Conservation (phyloP, 2,113 vertebrate species). For the Theristicus caerulescens region DNA sequence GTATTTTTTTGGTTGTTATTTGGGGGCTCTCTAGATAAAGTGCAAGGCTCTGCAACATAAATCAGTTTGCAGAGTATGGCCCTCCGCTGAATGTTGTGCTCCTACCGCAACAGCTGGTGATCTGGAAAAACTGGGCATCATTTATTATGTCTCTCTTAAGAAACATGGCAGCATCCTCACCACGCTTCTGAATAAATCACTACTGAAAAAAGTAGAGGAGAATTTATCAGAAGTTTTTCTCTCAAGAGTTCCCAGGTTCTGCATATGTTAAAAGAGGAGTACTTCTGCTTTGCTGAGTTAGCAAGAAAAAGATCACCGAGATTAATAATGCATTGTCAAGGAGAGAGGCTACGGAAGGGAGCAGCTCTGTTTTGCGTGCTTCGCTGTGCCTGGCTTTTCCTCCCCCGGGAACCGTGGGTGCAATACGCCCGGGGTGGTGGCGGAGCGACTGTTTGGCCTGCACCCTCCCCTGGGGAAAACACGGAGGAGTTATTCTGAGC, state of each 20-base stretch:
- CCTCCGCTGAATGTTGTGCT: background rate
- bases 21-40: background rate
- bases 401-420: background rate
- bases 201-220: background rate
- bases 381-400: background rate
- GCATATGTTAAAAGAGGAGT: background rate
- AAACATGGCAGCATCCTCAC: background rate
- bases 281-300: background rate
- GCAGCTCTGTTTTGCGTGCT: background rate
- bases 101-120: background rate
- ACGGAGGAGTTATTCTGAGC: background rate
- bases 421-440: background rate
- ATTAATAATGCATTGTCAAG: background rate
- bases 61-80: background rate
- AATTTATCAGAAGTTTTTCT: background rate
- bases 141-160: background rate
- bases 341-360: background rate
- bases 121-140: background rate
- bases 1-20: background rate
- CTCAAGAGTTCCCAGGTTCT: rapidly evolving
- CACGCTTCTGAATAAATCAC: background rate
- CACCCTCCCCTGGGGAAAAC: background rate
- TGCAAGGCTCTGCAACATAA: background rate
- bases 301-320: background rate
- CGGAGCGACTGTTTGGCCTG: background rate